Conservation (phyloP, 2,113 vertebrate species). For the Enhydra lutris region DNA sequence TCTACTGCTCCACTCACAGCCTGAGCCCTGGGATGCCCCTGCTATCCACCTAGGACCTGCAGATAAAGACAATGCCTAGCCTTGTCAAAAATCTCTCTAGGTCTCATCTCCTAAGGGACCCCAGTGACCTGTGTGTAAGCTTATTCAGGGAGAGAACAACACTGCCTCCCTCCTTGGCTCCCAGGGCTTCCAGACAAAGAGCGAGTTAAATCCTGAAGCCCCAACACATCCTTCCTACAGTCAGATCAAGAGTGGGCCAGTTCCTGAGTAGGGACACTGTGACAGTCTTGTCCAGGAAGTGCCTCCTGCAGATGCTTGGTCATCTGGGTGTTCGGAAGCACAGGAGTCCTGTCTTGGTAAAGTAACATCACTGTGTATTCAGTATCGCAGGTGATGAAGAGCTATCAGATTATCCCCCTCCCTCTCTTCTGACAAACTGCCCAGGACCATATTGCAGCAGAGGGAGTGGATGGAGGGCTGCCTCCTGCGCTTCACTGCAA, state of each 20-base stretch:
- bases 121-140: too few species aligned
- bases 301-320: background rate
- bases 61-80: background rate
- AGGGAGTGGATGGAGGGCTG: too few species aligned
- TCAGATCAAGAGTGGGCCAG: too few species aligned
- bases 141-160: background rate
- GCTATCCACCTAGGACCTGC: background rate
- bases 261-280: background rate
- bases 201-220: too few species aligned
- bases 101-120: background rate
- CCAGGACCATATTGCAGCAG: background rate
- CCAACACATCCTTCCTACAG: background rate
- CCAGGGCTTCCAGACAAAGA: background rate
- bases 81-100: background rate
- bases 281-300: background rate
- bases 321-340: background rate
- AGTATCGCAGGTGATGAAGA: background rate
- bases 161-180: background rate
- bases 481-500: background rate
- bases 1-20: rapidly evolving
- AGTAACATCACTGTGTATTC: background rate
- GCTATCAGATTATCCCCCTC: rapidly evolving
- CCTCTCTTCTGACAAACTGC: background rate
- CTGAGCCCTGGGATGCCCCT: background rate
- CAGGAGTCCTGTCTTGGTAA: background rate